These are phyloP conservation scores for Lasioglossum oenotherae DNA, from an alignment of 2,888 invertebrate species.

Conservation along the genomic window DNA sequence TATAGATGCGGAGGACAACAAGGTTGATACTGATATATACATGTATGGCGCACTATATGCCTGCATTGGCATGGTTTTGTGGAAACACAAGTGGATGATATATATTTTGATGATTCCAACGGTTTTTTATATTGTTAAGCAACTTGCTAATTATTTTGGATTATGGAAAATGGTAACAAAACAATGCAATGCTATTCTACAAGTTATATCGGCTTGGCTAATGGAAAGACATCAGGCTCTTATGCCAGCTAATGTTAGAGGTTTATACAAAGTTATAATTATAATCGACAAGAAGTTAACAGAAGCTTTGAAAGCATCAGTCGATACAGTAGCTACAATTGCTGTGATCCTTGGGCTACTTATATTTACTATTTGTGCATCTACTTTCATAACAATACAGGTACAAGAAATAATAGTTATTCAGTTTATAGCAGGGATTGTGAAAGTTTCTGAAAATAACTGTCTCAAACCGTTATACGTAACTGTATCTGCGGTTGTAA, in stretches of 20 bases:
- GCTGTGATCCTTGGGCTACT: constrained; percentile 95
- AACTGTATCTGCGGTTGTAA: no score
- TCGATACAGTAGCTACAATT: constrained; percentile 94
- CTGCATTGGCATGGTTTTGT: constrained; percentile 92
- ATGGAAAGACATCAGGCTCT: constrained; percentile 88
- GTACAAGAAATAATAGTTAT: constrained; percentile 83
- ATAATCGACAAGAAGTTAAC: constrained; percentile 88
- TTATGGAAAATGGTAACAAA: constrained; percentile 83
- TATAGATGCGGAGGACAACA: constrained; percentile 76
- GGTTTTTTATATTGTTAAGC: constrained; percentile 88
- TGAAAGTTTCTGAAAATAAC: background rate
- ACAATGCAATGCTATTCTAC: constrained; percentile 82
- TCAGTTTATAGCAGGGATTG: constrained; percentile 1
- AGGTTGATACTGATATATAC: constrained; percentile 85
- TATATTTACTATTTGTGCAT: constrained; percentile 90
- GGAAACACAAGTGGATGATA: constrained; percentile 94
- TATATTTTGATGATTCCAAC: constrained; percentile 92
- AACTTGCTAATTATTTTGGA: constrained; percentile 83
- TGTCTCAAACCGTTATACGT: background rate
- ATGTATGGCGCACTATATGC: constrained; percentile 93
- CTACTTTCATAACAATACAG: constrained; percentile 93
- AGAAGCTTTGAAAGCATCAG: constrained; percentile 89
- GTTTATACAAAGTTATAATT: constrained; percentile 89
- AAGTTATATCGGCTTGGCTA: constrained; percentile 87
- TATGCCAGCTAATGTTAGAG: constrained; percentile 91